phyloP scores from a whole-genome alignment of 2,797 vertebrate species.

The Spondyliosoma cantharus region DNA sequence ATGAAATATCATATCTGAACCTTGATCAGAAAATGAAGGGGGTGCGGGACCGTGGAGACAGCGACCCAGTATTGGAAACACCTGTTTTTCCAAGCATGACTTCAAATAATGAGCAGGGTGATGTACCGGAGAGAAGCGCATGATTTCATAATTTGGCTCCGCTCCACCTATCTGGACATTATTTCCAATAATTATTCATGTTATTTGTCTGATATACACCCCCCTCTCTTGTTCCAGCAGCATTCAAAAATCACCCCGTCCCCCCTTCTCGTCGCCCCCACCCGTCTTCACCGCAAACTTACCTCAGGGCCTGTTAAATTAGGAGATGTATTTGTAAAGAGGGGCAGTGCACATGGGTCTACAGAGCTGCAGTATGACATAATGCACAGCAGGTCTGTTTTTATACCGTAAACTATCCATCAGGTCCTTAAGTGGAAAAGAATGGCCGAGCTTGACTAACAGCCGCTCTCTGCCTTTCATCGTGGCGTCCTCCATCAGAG shows the following conservation, averaged over 20 bases:
- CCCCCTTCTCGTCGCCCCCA: background rate
- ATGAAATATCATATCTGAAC: slow-evolving; percentile 87
- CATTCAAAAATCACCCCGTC: slow-evolving; percentile 39
- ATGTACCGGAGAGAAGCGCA: slow-evolving; percentile 73
- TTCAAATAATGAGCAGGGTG: slow-evolving; percentile 80
- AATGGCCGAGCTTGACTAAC: slow-evolving; percentile 46
- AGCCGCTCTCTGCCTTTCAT: slow-evolving; percentile 59
- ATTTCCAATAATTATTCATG: slow-evolving; percentile 82
- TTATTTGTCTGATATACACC: slow-evolving; percentile 74
- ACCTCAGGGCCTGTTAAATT: slow-evolving; percentile 56
- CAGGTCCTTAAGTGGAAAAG: slow-evolving; percentile 66
- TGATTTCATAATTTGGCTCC: slow-evolving; percentile 85
- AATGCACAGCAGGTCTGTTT: slow-evolving; percentile 64
- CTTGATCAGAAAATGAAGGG: slow-evolving; percentile 77
- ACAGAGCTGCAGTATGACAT: slow-evolving; percentile 52
- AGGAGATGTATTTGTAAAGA: slow-evolving; percentile 52
- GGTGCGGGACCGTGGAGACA: slow-evolving; percentile 70
- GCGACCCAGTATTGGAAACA: slow-evolving; percentile 83
- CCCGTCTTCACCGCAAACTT: slow-evolving; percentile 47
- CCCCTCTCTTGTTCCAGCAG: slow-evolving; percentile 53
- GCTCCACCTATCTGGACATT: slow-evolving; percentile 79
- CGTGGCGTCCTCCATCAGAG: slow-evolving; percentile 51
- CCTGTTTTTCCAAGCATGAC: slow-evolving; percentile 84
- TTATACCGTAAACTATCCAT: slow-evolving; percentile 59
- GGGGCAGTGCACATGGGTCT: slow-evolving; percentile 29